phyloP scores from a whole-genome alignment of 2,888 invertebrate genomes.

The Lordiphosa andalusiaca region DNA sequence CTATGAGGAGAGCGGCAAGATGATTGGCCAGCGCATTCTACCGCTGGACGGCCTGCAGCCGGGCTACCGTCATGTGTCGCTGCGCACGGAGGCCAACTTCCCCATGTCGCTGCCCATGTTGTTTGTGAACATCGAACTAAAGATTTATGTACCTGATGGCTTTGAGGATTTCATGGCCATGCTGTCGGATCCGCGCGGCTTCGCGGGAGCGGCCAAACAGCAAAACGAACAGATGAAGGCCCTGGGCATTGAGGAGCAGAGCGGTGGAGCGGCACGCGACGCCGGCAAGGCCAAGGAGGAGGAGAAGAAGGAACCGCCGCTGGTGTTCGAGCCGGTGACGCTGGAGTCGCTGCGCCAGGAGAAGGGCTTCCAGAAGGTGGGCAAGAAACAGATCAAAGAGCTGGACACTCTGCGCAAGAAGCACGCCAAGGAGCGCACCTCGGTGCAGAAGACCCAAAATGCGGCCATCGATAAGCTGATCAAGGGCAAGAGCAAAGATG shows the following conservation, averaged over 20 bases:
- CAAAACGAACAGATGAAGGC: slow-evolving; percentile 95
- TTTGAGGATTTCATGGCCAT: slow-evolving; percentile 99
- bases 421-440: slow-evolving; percentile 94
- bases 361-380: slow-evolving; percentile 94
- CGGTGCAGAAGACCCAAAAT: slow-evolving; percentile 95
- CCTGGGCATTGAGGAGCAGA: slow-evolving; percentile 93
- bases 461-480: slow-evolving; percentile 94
- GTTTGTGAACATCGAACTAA: slow-evolving; percentile 99
- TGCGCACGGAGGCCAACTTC: slow-evolving; percentile 99
- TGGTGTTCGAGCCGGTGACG: slow-evolving; percentile 95
- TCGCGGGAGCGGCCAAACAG: slow-evolving; percentile 92
- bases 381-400: slow-evolving; percentile 98
- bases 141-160: slow-evolving; percentile 99
- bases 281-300: slow-evolving; percentile 87
- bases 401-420: slow-evolving; percentile 94
- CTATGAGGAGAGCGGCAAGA: slow-evolving; percentile 97
- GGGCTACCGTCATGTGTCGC: slow-evolving; percentile 97
- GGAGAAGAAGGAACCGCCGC: slow-evolving; percentile 86
- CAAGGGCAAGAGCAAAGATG: slow-evolving; percentile 94
- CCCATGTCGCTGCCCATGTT: slow-evolving; percentile 99
- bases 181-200: slow-evolving; percentile 95
- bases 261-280: slow-evolving; percentile 84
- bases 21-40: slow-evolving; percentile 97
- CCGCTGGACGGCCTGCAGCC: slow-evolving; percentile 98
- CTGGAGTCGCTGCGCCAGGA: slow-evolving; percentile 92